phyloP scores from a whole-genome alignment of 2,797 vertebrate species.

The Pristis pectinata region DNA sequence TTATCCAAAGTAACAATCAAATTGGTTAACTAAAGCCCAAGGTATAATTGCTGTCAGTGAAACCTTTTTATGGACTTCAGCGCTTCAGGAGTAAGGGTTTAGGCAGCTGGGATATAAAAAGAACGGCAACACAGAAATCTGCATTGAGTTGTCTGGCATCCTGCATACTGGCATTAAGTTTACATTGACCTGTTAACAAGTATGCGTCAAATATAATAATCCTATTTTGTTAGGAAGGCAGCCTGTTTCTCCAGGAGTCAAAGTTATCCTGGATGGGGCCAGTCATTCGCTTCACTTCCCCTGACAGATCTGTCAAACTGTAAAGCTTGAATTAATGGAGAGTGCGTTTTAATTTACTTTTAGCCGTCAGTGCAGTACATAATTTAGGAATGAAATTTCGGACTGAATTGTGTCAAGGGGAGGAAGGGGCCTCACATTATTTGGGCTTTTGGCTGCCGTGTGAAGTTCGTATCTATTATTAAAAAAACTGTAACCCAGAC shows the following conservation, averaged over 20 bases:
- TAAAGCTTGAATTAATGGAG: background rate
- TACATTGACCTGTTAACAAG: background rate
- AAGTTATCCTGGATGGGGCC: background rate
- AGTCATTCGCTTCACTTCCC: background rate
- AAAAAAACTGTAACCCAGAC: background rate
- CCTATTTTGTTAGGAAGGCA: background rate
- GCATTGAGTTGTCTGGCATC: background rate
- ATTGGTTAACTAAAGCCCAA: conserved; percentile 47
- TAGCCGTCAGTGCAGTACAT: background rate
- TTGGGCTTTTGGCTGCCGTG: background rate
- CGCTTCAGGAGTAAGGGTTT: conserved; percentile 39
- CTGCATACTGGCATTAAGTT: background rate
- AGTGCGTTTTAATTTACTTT: background rate
- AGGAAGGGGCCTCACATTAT: too few species aligned
- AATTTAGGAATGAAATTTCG: background rate
- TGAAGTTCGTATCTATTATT: background rate
- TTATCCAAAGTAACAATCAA: conserved; percentile 45
- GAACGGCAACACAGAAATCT: conserved; percentile 44
- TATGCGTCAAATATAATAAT: conserved; percentile 5
- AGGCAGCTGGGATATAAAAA: conserved; percentile 48
- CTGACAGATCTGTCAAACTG: background rate
- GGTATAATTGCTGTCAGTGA: conserved; percentile 41
- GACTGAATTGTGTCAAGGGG: background rate
- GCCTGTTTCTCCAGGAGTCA: background rate
- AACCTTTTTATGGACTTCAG: conserved; percentile 37